These are phyloP conservation scores for Acanthisitta chloris DNA, from an alignment of 2,113 vertebrate species.

Conservation along the genomic window DNA sequence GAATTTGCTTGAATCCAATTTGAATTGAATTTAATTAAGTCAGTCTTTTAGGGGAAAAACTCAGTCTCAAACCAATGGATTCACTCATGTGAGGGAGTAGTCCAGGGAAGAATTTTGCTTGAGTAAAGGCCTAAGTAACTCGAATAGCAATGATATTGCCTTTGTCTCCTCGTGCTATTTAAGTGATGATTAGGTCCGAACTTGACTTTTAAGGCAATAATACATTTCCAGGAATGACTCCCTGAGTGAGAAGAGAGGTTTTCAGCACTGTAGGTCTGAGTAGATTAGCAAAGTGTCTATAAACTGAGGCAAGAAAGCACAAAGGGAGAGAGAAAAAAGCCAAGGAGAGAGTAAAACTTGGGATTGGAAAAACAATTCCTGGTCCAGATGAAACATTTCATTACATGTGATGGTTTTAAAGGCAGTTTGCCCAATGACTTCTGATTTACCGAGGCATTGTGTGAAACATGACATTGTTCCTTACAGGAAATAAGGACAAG, in stretches of 20 bases:
- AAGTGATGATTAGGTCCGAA: constrained; percentile 18
- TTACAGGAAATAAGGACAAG: constrained; percentile 63
- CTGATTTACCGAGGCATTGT: constrained; percentile 35
- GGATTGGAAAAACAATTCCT: constrained; percentile 9
- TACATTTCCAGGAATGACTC: background rate
- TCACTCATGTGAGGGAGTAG: background rate
- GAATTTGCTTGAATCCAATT: constrained; percentile 13
- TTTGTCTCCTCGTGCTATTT: background rate
- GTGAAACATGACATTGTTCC: constrained; percentile 63
- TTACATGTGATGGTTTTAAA: background rate
- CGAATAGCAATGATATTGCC: background rate
- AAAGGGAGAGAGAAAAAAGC: background rate
- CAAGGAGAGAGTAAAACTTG: background rate
- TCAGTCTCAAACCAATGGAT: background rate
- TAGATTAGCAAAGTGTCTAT: constrained; percentile 45
- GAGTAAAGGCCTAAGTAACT: background rate
- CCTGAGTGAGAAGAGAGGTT: background rate
- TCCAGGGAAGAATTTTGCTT: constrained; percentile 6
- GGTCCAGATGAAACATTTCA: constrained; percentile 50
- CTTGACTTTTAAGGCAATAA: background rate
- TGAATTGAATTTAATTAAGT: background rate
- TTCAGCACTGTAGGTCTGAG: constrained; percentile 1
- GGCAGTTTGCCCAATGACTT: background rate
- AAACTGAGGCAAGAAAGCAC: background rate
- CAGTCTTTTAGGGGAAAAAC: background rate